Base-by-base conservation (phyloP, 2,888 invertebrate genomes). In the Idaea straminata region DNA sequence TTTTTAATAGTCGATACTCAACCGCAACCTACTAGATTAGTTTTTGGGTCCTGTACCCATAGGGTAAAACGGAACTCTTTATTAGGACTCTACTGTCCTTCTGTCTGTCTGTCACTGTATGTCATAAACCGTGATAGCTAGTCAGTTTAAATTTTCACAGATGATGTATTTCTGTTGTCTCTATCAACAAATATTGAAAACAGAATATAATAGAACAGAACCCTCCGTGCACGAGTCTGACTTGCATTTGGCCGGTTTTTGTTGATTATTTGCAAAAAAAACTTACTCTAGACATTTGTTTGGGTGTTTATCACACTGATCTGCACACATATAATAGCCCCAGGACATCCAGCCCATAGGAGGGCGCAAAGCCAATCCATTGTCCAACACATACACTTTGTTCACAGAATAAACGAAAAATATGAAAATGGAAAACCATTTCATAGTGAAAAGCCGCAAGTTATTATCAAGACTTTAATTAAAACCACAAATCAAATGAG, bases 271-370 rank as follows among this genome's bases (percentile, higher is more conserved):
- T 63, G 62, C 60, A 35, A 61, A 35, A 63, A 65, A 63, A 65
- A 79, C 88, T 84, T 87, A 95, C 95, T 95, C 91, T 35, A 95
- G 93, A 79, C 95, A 96, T 78, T 94, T 94, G 34, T 93, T 86
- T 0, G 95, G 95, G 76, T 93, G 88, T n/a, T 87, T 83, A 15
- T 88, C 85, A 80, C 96, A 96, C 77, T 95, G 91, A 0, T 85
- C 89, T 62, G 93, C 91, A 76, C 96, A 96, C 81, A 94, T 89
- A 77, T 95, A 96, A 76, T 95, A 92, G 62, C 95, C 94, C 96
- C 96, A 96, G 2, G 95, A 94, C 93, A 96, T 94, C 95, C 95
- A 96, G 15, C 96, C 96, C 95, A 96, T 95, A 0, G 96, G 96
- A 35, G 96, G 96, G 1, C 94, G 94, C 61, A 85, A 82, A 4